A percentile compares a stretch with the other conserved stretches of the same genome.
Evolutionary conservation across 2,113 vertebrate species (phyloP).

Genomic region (Elanus axillaris): DNA sequence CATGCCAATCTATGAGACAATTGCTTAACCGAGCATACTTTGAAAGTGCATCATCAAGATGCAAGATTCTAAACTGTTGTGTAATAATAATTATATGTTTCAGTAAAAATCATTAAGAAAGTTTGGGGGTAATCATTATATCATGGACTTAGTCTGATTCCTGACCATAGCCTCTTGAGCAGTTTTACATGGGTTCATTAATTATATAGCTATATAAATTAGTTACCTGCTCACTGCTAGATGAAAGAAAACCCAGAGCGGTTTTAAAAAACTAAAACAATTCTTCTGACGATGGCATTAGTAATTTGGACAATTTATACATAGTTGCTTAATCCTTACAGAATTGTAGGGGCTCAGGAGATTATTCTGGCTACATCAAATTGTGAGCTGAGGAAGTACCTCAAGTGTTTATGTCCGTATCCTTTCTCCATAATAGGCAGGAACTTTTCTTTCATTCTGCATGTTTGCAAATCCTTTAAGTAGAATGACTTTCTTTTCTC

Average conservation of each 20-base stretch:
- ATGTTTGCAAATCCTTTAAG: background rate
- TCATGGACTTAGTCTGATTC: background rate
- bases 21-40: conserved; percentile 25
- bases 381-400: background rate
- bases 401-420: background rate
- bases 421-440: background rate
- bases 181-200: background rate
- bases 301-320: background rate
- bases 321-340: background rate
- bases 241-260: background rate
- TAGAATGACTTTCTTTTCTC: background rate
- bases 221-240: background rate
- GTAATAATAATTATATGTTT: conserved; percentile 53
- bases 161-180: background rate
- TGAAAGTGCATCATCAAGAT: conserved; percentile 18
- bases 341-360: background rate
- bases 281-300: background rate
- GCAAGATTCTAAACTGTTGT: conserved; percentile 11
- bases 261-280: background rate
- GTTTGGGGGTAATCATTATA: conserved; percentile 2
- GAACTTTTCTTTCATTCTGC: background rate
- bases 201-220: background rate
- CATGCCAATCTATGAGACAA: background rate
- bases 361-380: background rate
- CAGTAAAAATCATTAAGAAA: conserved; percentile 49